These are phyloP conservation scores for Chymomyza costata DNA, from an alignment of 1,140 invertebrate genomes.

Conservation along the genomic window DNA sequence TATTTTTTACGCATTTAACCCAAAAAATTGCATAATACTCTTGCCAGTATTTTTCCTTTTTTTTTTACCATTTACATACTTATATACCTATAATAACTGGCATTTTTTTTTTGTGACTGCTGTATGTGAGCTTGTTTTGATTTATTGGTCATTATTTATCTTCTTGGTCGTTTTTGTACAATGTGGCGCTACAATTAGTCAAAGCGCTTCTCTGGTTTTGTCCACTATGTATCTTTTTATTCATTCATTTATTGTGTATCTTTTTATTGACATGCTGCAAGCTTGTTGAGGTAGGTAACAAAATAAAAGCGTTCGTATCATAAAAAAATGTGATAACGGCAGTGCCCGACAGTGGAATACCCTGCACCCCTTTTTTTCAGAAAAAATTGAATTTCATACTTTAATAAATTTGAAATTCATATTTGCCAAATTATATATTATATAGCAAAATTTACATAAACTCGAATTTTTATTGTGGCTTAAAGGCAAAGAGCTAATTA, in stretches of 20 bases:
- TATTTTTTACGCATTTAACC: constrained; percentile 6
- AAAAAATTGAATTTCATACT: too few relatives aligned
- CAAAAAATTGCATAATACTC: constrained; percentile 24
- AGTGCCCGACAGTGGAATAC: constrained; percentile 13
- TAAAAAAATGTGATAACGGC: too few relatives aligned
- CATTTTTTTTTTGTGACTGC: too few relatives aligned
- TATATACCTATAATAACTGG: too few relatives aligned
- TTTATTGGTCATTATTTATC: constrained; percentile 27
- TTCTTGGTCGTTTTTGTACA: constrained; percentile 24
- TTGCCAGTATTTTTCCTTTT: constrained; percentile 23
- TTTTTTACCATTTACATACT: constrained; percentile 5
- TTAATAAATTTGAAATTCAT: too few relatives aligned
- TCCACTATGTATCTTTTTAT: constrained; percentile 28
- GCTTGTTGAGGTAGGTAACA: constrained; percentile 25
- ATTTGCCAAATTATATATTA: too few relatives aligned
- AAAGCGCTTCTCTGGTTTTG: constrained; percentile 27
- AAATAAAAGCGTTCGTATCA: constrained; percentile 11
- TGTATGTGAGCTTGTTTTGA: constrained; percentile 23
- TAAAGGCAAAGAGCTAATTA: too few relatives aligned
- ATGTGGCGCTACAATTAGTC: constrained; percentile 29
- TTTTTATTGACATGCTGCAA: constrained; percentile 6
- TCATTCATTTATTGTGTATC: too few relatives aligned
- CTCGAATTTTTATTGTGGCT: too few relatives aligned
- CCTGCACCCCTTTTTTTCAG: too few relatives aligned
- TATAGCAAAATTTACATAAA: too few relatives aligned